phyloP scores from a whole-genome alignment of 2,888 invertebrate genomes.

The Caenorhabditis panamensis region DNA sequence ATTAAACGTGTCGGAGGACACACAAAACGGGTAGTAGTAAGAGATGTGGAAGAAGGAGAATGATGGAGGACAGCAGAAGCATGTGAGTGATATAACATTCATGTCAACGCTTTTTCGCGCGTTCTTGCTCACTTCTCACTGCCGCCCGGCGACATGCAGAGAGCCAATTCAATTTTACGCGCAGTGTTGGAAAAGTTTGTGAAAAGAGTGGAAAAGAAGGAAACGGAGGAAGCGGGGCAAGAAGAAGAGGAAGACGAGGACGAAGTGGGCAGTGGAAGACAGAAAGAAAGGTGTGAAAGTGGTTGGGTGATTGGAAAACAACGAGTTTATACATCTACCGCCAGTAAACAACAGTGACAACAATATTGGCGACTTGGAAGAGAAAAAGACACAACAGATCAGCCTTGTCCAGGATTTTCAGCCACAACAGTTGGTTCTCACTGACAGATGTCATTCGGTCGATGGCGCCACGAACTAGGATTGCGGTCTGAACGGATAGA shows the following conservation, averaged over 20 bases:
- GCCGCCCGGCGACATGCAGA: conserved; percentile 33
- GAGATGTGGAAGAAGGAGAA: neutral
- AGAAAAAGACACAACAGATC: conserved; percentile 50
- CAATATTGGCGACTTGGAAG: conserved; percentile 57
- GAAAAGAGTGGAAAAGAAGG: conserved; percentile 26
- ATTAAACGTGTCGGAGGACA: conserved; percentile 7
- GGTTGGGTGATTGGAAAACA: neutral
- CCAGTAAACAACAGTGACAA: conserved; percentile 49
- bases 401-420: conserved; percentile 53
- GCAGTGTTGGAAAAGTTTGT: conserved; percentile 47
- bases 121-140: conserved; percentile 38
- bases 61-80: conserved; percentile 18
- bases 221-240: conserved; percentile 16
- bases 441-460: conserved; percentile 29
- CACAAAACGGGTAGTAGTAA: conserved; percentile 18
- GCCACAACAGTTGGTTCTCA: conserved; percentile 52
- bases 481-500: conserved; percentile 41
- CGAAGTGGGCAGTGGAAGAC: too few species aligned
- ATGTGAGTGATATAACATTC: conserved; percentile 51
- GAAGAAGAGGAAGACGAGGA: conserved; percentile 10
- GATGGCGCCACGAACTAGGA: conserved; percentile 46
- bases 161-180: conserved; percentile 53
- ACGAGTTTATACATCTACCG: conserved; percentile 21
- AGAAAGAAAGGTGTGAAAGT: conserved; percentile 31
- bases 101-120: conserved; percentile 54